Percentiles rank a stretch among this genome's conserved stretches.
phyloP scores from a whole-genome alignment of 2,797 vertebrate species.

The Siniperca scherzeri region DNA sequence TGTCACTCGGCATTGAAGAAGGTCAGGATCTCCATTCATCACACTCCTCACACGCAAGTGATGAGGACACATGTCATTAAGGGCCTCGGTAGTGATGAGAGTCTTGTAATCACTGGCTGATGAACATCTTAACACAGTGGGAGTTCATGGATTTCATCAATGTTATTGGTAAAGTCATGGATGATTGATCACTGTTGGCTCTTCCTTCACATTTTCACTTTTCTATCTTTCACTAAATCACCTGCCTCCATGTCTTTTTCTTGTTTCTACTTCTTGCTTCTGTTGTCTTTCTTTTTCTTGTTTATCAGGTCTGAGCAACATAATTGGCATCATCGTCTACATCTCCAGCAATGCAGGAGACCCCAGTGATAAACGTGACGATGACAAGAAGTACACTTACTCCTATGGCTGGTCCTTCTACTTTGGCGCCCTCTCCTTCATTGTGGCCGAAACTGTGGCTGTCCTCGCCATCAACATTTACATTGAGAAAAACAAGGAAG shows the following conservation, averaged over 20 bases:
- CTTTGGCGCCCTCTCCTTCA: slow-evolving; percentile 98
- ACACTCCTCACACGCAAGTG: not conserved
- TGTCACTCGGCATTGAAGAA: not conserved
- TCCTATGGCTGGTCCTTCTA: slow-evolving; percentile 99
- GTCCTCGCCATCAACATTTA: slow-evolving; percentile 98
- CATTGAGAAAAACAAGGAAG: slow-evolving; percentile 97
- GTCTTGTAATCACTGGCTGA: slow-evolving; percentile 41
- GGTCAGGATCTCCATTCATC: slow-evolving; percentile 31
- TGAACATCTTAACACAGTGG: slow-evolving; percentile 5
- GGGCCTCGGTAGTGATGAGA: not conserved
- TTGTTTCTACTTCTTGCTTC: not conserved
- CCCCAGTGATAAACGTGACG: slow-evolving; percentile 95
- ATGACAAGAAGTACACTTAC: slow-evolving; percentile 97
- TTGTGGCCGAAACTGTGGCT: slow-evolving; percentile 96
- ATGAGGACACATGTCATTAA: slow-evolving; percentile 23
- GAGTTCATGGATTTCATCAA: not conserved
- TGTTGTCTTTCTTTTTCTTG: slow-evolving; percentile 13
- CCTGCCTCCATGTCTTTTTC: not conserved
- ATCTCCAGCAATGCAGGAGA: slow-evolving; percentile 99
- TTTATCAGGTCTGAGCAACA: slow-evolving; percentile 95
- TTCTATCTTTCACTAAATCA: not conserved
- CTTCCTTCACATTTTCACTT: not conserved
- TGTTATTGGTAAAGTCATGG: not conserved
- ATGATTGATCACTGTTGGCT: slow-evolving; percentile 5
- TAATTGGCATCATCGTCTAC: slow-evolving; percentile 99